A percentile compares a stretch with the other conserved stretches of the same genome.
Conservation (phyloP, 2,888 invertebrate genomes). For the Timema cristinae region DNA sequence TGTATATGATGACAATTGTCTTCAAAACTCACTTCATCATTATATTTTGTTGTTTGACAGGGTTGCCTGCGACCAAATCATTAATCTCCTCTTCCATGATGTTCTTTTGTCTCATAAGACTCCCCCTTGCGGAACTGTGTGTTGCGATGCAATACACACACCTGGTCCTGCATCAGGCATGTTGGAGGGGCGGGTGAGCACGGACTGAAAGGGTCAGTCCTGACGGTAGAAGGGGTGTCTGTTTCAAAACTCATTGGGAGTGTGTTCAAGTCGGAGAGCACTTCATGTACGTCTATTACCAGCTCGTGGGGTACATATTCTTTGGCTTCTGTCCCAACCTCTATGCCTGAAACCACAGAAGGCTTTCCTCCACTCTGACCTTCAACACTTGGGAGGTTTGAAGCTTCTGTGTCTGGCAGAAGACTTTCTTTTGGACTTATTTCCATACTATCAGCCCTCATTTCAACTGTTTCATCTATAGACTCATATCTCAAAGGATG, state of each 20-base stretch:
- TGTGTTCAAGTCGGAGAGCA: not conserved
- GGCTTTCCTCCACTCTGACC: no score
- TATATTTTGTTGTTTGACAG: no score
- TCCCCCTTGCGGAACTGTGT: conserved; percentile 21
- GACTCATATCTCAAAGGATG: conserved; percentile 23
- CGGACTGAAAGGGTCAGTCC: not conserved
- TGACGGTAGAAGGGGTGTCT: not conserved
- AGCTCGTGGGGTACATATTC: no score
- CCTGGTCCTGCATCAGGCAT: conserved; percentile 2
- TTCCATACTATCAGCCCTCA: conserved; percentile 5
- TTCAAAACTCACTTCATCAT: no score
- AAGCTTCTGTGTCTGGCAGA: no score
- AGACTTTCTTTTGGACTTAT: not conserved
- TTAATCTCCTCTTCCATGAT: conserved; percentile 25
- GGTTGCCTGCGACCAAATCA: no score
- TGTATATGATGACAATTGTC: no score
- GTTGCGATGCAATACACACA: conserved; percentile 4
- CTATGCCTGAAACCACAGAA: not conserved
- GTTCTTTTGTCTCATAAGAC: conserved; percentile 28
- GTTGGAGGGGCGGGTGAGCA: not conserved
- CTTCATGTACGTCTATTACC: no score
- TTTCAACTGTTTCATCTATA: conserved; percentile 23
- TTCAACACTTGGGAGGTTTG: no score
- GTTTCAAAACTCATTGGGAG: not conserved
- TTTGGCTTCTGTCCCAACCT: not conserved